phyloP scores from a whole-genome alignment of 2,113 vertebrate genomes.

The Corvus hawaiiensis region DNA sequence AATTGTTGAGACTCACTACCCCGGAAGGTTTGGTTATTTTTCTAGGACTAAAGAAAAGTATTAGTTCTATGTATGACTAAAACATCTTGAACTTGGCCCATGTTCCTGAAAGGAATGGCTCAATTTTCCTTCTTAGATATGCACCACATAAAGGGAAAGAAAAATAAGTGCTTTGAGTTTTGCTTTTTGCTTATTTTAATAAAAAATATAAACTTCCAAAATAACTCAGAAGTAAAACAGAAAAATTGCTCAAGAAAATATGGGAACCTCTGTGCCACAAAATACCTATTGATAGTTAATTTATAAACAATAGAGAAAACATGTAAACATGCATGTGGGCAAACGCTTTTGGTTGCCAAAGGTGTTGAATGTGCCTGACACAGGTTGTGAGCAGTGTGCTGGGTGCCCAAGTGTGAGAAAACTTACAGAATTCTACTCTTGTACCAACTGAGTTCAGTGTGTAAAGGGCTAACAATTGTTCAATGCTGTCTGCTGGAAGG shows the following conservation, averaged over 20 bases:
- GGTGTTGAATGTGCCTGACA: background rate
- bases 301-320: background rate
- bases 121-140: background rate
- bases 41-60: background rate
- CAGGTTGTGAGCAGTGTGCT: rapidly evolving
- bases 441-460: background rate
- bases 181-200: background rate
- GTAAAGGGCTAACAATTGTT: background rate
- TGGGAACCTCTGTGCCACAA: background rate
- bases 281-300: background rate
- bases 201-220: background rate
- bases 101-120: background rate
- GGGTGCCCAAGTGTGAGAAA: background rate
- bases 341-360: background rate
- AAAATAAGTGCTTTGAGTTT: background rate
- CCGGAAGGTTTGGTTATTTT: background rate
- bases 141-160: background rate
- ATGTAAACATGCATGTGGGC: rapidly evolving
- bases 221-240: background rate
- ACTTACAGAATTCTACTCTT: background rate
- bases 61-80: background rate
- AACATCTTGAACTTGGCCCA: background rate
- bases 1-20: background rate
- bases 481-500: background rate
- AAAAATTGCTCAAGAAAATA: background rate